Conservation (phyloP, 2,888 invertebrate genomes). For the Creontiades dilutus region DNA sequence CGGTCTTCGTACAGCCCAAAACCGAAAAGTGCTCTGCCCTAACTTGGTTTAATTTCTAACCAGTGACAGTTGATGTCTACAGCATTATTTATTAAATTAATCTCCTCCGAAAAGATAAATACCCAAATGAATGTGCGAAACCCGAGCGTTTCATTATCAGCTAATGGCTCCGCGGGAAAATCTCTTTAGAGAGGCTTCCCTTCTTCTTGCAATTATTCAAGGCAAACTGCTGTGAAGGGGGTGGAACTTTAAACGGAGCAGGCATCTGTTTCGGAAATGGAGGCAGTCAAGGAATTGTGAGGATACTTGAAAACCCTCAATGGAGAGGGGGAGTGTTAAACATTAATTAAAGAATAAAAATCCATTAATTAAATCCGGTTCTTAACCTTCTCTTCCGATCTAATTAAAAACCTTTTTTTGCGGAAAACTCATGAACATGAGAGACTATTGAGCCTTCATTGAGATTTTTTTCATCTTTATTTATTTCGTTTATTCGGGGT, state of each 20-base stretch:
- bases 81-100: constrained; percentile 6
- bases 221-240: constrained; percentile 6
- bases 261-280: constrained; percentile 53
- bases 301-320: constrained; percentile 11
- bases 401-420: constrained; percentile 4
- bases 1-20: too few relatives aligned
- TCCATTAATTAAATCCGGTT: constrained; percentile 43
- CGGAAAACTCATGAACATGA: background rate
- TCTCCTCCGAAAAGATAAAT: background rate
- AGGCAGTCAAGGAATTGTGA: constrained; percentile 3
- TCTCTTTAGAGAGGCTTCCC: background rate
- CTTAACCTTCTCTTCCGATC: constrained; percentile 15
- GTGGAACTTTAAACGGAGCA: background rate
- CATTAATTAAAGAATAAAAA: constrained; percentile 43
- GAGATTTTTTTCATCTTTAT: background rate
- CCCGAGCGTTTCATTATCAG: constrained; percentile 31
- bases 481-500: background rate
- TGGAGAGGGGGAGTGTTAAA: constrained; percentile 27
- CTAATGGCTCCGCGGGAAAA: background rate
- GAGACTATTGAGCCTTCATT: background rate
- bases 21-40: too few relatives aligned
- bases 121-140: constrained; percentile 20
- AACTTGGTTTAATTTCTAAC: too few relatives aligned
- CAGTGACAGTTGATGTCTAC: too few relatives aligned
- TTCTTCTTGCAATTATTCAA: constrained; percentile 21